Evolutionary conservation across 2,888 invertebrate genomes (phyloP).

Genomic region (Leucoma salicis): DNA sequence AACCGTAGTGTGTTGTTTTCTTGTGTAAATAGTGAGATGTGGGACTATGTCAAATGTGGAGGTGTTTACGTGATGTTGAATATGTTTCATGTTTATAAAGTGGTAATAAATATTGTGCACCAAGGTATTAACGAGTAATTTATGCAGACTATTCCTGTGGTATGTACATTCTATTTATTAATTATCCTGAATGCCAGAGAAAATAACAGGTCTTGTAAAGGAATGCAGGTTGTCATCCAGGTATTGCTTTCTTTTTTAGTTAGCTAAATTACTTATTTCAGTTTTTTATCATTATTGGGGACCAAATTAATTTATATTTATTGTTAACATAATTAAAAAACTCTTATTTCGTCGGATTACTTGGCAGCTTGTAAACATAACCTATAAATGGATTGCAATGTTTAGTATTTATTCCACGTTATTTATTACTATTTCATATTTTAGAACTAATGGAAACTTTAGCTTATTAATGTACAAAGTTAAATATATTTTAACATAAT

Average conservation of each 20-base stretch:
- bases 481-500: too few relatives aligned
- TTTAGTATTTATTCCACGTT: constrained; percentile 10
- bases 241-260: constrained; percentile 34
- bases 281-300: neutral
- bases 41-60: constrained; percentile 42
- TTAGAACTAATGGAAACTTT: neutral
- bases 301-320: constrained; percentile 3
- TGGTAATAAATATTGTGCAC: constrained; percentile 43
- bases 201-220: constrained; percentile 58
- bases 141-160: constrained; percentile 41
- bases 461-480: too few relatives aligned
- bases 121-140: constrained; percentile 40
- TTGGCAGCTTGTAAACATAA: constrained; percentile 76
- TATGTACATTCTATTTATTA: constrained; percentile 42
- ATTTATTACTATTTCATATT: neutral
- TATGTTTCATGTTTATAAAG: constrained; percentile 49
- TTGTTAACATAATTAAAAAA: constrained; percentile 3
- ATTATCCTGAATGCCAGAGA: constrained; percentile 34
- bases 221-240: constrained; percentile 61
- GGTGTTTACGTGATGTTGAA: constrained; percentile 72
- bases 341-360: constrained; percentile 33
- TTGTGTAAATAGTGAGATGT: constrained; percentile 19
- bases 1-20: constrained; percentile 18
- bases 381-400: constrained; percentile 53
- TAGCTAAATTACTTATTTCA: neutral